phyloP scores from a whole-genome alignment of 2,888 invertebrate genomes.

The Sphaerophoria rueppellii region DNA sequence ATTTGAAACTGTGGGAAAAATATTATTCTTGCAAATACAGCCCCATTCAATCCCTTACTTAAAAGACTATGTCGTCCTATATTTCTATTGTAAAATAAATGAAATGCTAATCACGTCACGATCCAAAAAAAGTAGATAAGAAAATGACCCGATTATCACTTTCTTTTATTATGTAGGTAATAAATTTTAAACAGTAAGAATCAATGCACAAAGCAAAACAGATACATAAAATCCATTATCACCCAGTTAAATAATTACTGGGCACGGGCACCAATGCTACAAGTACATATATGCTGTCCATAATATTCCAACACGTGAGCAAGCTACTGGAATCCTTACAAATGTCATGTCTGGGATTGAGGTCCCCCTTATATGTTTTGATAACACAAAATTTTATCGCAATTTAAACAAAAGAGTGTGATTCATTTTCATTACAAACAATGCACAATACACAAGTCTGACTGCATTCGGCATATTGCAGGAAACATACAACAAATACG shows the following conservation, averaged over 20 bases:
- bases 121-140: background rate
- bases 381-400: constrained; percentile 42
- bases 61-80: no score
- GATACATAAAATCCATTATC: constrained; percentile 16
- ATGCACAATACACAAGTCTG: constrained; percentile 25
- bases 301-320: constrained; percentile 27
- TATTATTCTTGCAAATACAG: no score
- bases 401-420: constrained; percentile 30
- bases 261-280: no score
- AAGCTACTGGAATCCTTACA: constrained; percentile 48
- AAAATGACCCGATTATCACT: constrained; percentile 5
- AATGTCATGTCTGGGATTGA: constrained; percentile 31
- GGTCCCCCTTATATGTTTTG: constrained; percentile 46
- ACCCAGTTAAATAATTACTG: background rate
- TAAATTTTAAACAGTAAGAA: no score
- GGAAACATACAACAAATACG: constrained; percentile 11
- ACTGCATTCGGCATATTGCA: background rate
- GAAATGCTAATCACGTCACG: background rate
- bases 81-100: no score
- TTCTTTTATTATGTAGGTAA: background rate
- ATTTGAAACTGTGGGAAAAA: no score
- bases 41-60: no score
- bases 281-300: constrained; percentile 1
- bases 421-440: constrained; percentile 59
- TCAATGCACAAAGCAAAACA: background rate